Conservation (phyloP, 2,797 vertebrate species). For the Ambastaia sidthimunki region DNA sequence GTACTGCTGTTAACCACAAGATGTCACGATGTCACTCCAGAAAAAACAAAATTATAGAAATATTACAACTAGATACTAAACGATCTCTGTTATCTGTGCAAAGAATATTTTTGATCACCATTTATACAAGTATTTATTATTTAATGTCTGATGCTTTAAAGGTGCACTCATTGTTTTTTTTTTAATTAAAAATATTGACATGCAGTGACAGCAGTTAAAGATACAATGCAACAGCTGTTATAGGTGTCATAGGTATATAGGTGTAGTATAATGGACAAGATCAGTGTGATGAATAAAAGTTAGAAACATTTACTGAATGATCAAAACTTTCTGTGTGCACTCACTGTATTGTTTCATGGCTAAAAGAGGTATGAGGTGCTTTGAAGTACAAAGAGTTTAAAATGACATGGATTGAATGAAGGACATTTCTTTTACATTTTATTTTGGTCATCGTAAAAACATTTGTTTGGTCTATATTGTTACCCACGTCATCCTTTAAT, state of each 20-base stretch:
- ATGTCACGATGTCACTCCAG: slow-evolving; percentile 1
- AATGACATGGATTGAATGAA: no score
- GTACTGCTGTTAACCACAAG: slow-evolving; percentile 9
- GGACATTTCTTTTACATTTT: no score
- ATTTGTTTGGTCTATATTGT: neutral
- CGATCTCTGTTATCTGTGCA: no score
- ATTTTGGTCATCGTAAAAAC: neutral
- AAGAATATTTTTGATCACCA: no score
- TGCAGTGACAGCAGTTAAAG: no score
- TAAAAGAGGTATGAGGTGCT: neutral
- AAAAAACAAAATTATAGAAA: neutral
- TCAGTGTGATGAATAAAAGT: neutral
- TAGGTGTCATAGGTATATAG: no score
- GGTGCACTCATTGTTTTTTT: no score
- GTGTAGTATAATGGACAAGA: neutral
- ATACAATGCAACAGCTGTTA: neutral
- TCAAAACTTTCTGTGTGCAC: neutral
- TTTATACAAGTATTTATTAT: no score
- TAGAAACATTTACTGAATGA: neutral
- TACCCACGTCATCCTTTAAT: neutral
- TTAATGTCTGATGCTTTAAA: no score
- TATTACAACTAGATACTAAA: no score
- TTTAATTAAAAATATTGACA: no score
- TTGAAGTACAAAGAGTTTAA: neutral
- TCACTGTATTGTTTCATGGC: neutral